A percentile compares a stretch with the other conserved stretches of the same genome.
Conservation (phyloP, 2,113 vertebrate species). For the Zingel zingel region DNA sequence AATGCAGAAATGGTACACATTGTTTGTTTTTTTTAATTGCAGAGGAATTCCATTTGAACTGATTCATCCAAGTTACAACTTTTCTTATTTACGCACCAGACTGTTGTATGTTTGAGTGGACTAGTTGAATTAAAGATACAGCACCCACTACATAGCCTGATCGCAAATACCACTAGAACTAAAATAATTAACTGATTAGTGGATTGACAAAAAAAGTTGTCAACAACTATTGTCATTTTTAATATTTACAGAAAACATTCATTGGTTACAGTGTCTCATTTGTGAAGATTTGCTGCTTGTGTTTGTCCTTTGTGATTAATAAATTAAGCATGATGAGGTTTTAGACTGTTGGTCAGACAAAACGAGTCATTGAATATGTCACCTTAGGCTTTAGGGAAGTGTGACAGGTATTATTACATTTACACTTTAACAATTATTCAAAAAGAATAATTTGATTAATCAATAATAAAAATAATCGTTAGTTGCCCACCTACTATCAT, state of each 20-base stretch:
- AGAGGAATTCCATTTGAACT: constrained; percentile 9
- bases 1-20: constrained; percentile 14
- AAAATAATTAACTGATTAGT: not conserved
- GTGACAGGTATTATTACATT: not conserved
- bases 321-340: not conserved
- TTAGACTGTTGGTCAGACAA: not conserved
- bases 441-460: not conserved
- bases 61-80: constrained; percentile 29
- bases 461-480: not conserved
- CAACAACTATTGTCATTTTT: not conserved
- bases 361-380: not conserved
- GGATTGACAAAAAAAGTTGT: not conserved
- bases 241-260: not conserved
- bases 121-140: not conserved
- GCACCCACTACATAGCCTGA: not conserved
- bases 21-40: not conserved
- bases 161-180: not conserved
- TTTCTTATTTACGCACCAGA: not conserved
- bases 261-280: not conserved
- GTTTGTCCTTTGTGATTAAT: not conserved
- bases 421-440: not conserved
- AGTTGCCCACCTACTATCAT: not conserved
- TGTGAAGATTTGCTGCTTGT: not conserved
- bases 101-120: not conserved
- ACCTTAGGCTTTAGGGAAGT: no score